Evolutionary conservation across 1,140 invertebrate genomes (phyloP).

Genomic region (Trichomalopsis sarcophagae): DNA sequence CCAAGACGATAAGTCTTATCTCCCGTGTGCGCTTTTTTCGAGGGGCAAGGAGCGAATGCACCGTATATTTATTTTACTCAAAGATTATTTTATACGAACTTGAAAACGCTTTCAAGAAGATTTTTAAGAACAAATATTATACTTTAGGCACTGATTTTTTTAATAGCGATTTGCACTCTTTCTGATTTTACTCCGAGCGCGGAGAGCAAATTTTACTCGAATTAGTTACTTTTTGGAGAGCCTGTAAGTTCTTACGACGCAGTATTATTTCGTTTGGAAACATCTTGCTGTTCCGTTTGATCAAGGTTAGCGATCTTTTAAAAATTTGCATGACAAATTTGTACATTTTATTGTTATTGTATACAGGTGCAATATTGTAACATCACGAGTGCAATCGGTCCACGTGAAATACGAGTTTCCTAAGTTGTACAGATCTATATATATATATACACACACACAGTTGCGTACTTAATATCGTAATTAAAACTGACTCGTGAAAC

Average conservation of each 20-base stretch:
- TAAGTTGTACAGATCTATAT: neutral
- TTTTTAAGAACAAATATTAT: neutral
- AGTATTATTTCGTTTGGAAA: slow-evolving; percentile 33
- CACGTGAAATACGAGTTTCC: neutral
- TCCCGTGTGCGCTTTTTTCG: too few species aligned
- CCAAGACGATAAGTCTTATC: neutral
- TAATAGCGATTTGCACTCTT: neutral
- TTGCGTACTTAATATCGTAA: neutral
- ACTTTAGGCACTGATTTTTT: neutral
- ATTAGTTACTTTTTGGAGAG: neutral
- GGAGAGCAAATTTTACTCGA: neutral
- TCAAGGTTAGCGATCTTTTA: neutral
- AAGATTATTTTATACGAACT: neutral
- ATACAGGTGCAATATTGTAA: slow-evolving; percentile 6
- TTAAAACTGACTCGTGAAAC: neutral
- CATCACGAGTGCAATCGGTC: neutral
- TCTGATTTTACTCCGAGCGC: neutral
- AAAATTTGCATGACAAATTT: neutral
- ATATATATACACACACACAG: neutral
- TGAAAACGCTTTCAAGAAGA: neutral
- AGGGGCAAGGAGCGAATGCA: neutral
- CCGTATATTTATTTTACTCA: neutral
- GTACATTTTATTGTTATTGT: neutral
- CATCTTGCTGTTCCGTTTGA: neutral
- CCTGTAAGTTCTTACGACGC: neutral